Conservation (phyloP, 2,888 invertebrate species). For the Apomyelois bistriatella region DNA sequence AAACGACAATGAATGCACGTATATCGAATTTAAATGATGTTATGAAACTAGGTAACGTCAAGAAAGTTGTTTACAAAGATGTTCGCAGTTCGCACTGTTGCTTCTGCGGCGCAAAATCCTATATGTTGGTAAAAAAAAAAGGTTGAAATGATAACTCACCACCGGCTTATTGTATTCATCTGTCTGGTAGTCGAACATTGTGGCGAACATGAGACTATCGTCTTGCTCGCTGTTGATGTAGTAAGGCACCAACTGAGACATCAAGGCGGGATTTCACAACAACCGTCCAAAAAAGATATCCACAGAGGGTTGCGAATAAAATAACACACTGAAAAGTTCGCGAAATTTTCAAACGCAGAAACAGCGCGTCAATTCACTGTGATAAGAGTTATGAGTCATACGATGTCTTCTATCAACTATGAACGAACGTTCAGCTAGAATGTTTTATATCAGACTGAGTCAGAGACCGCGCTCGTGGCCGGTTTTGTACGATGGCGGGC, state of each 20-base stretch:
- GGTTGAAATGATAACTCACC: slow-evolving; percentile 48
- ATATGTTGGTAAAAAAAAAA: background rate
- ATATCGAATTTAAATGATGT: slow-evolving; percentile 14
- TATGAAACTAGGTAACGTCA: slow-evolving; percentile 30
- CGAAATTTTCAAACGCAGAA: slow-evolving; percentile 35
- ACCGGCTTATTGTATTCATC: slow-evolving; percentile 68
- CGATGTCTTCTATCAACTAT: slow-evolving; percentile 47
- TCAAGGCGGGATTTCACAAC: slow-evolving; percentile 69
- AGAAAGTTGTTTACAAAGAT: slow-evolving; percentile 55
- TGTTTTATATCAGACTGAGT: slow-evolving; percentile 77
- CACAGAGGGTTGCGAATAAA: slow-evolving; percentile 40
- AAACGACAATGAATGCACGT: background rate
- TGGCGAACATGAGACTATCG: slow-evolving; percentile 78
- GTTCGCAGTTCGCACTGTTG: slow-evolving; percentile 33
- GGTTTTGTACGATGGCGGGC: slow-evolving; percentile 69
- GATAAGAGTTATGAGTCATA: slow-evolving; percentile 73
- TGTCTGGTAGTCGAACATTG: slow-evolving; percentile 76
- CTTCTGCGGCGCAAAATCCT: slow-evolving; percentile 15
- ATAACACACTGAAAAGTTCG: slow-evolving; percentile 43
- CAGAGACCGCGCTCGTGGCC: slow-evolving; percentile 61
- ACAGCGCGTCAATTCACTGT: slow-evolving; percentile 54
- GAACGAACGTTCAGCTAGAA: slow-evolving; percentile 68
- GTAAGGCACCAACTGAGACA: slow-evolving; percentile 83
- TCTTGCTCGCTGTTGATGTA: slow-evolving; percentile 72
- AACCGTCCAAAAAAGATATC: slow-evolving; percentile 50